Evolutionary conservation across 2,888 invertebrate species (phyloP).

Genomic region (Drosophila borealis): DNA sequence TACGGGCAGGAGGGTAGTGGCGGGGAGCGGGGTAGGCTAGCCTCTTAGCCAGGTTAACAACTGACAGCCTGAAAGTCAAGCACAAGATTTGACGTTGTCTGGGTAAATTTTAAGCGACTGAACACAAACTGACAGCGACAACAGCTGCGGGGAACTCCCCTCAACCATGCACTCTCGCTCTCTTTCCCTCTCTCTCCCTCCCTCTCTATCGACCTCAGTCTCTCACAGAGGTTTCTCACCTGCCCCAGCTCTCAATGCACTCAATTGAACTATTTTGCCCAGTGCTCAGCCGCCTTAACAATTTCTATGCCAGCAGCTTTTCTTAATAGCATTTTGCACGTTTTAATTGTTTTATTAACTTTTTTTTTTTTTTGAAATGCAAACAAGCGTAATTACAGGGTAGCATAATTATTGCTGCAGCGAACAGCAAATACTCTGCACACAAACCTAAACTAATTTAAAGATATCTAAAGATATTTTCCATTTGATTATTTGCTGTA

Average conservation of each 20-base stretch:
- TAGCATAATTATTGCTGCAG: background rate
- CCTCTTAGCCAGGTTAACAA: constrained; percentile 53
- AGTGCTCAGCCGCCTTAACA: constrained; percentile 30
- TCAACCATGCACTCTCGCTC: background rate
- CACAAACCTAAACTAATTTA: too few species aligned
- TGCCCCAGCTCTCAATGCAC: constrained; percentile 5
- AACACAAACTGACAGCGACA: constrained; percentile 46
- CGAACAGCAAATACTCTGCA: constrained; percentile 33
- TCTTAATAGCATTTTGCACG: constrained; percentile 56
- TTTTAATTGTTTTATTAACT: constrained; percentile 74
- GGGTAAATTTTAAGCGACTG: constrained; percentile 65
- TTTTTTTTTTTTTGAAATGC: constrained; percentile 50
- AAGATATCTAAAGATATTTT: too few species aligned
- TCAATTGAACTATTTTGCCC: constrained; percentile 51
- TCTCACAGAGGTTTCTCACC: constrained; percentile 6
- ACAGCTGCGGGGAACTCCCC: constrained; percentile 49
- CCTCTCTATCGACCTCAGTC: background rate
- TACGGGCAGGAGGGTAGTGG: background rate
- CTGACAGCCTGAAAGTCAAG: constrained; percentile 66
- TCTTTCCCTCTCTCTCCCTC: background rate
- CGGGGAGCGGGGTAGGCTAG: constrained; percentile 5
- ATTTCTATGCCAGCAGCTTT: constrained; percentile 30
- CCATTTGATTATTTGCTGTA: too few species aligned
- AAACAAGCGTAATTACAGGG: constrained; percentile 63
- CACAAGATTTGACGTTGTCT: constrained; percentile 72